Evolutionary conservation across 2,797 vertebrate species (phyloP).

Genomic region (Schizopygopsis pylzovi): DNA sequence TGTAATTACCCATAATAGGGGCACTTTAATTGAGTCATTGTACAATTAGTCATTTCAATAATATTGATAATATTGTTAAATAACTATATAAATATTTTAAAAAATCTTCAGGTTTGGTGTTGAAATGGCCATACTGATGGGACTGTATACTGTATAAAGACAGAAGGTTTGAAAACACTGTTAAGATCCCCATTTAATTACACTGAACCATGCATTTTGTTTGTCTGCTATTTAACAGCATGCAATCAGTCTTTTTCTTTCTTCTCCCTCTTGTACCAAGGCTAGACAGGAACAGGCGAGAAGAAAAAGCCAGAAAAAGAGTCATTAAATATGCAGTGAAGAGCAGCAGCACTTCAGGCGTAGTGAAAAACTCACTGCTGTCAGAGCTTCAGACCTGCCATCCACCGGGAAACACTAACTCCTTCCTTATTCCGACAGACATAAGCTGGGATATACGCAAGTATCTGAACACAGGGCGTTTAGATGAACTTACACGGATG

Average conservation of each 20-base stretch:
- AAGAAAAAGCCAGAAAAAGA: slow-evolving; percentile 74
- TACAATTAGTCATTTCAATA: neutral
- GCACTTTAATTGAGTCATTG: neutral
- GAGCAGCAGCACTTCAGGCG: slow-evolving; percentile 73
- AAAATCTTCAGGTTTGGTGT: neutral
- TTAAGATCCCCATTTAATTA: slow-evolving; percentile 26
- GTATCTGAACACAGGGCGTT: neutral
- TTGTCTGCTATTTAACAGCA: slow-evolving; percentile 5
- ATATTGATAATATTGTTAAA: neutral
- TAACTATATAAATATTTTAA: too few relatives aligned
- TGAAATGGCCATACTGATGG: neutral
- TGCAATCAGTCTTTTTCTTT: slow-evolving; percentile 53
- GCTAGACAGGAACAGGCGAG: slow-evolving; percentile 58
- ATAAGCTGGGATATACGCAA: neutral
- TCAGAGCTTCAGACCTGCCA: slow-evolving; percentile 59
- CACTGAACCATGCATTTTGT: slow-evolving; percentile 8
- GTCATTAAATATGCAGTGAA: slow-evolving; percentile 78
- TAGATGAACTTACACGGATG: neutral
- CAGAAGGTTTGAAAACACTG: neutral
- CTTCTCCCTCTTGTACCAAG: slow-evolving; percentile 63
- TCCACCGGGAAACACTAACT: slow-evolving; percentile 48
- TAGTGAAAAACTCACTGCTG: slow-evolving; percentile 61
- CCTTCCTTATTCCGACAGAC: slow-evolving; percentile 39
- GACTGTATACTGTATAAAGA: neutral
- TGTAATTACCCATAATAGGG: too few relatives aligned